Conservation (phyloP, 2,797 vertebrate genomes). For the Rhincodon typus region DNA sequence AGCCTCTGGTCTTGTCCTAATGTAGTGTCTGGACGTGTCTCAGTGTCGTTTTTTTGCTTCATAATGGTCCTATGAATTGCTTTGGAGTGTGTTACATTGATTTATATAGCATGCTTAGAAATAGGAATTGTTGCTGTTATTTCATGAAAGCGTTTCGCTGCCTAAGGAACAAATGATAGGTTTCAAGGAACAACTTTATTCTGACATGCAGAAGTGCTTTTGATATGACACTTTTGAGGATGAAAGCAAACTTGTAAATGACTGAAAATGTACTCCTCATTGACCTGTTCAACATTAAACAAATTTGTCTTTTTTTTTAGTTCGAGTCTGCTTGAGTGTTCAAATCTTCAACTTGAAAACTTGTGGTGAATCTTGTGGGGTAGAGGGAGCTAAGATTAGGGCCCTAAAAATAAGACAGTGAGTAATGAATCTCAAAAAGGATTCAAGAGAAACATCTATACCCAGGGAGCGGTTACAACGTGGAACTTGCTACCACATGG, state of each 20-base stretch:
- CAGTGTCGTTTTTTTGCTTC: background rate
- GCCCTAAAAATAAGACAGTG: background rate
- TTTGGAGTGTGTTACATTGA: background rate
- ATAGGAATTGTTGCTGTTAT: background rate
- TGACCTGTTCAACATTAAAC: background rate
- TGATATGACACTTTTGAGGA: background rate
- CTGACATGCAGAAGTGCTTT: background rate
- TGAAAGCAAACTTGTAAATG: background rate
- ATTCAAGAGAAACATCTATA: background rate
- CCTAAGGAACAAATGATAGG: background rate
- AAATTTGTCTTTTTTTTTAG: background rate
- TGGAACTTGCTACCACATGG: background rate
- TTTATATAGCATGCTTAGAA: too few species aligned
- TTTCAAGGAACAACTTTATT: background rate
- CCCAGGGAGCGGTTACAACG: background rate
- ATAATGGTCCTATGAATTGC: background rate
- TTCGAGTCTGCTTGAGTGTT: background rate
- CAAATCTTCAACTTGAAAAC: background rate
- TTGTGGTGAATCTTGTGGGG: background rate
- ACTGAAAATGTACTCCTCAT: background rate
- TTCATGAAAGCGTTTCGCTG: background rate
- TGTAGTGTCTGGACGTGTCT: background rate
- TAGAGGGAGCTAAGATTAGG: background rate
- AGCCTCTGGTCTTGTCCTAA: background rate
- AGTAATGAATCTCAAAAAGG: background rate